Conservation (phyloP, 1,140 invertebrate genomes). For the Pygmarrhopalites habei region DNA sequence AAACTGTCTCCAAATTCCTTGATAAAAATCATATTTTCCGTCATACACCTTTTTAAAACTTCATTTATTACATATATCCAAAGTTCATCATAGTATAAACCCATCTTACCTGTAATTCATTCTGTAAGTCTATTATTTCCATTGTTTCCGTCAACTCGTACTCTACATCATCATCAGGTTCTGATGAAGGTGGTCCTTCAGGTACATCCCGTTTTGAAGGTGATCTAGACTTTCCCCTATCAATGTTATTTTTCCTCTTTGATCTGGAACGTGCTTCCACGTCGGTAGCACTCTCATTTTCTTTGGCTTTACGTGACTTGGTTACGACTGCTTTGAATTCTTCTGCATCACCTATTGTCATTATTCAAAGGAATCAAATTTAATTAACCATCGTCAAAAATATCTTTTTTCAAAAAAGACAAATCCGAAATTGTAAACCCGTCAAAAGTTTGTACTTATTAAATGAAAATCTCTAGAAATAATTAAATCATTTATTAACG, state of each 20-base stretch:
- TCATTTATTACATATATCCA: neutral
- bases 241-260: constrained; percentile 20
- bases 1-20: constrained; percentile 33
- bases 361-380: neutral
- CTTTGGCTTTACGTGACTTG: constrained; percentile 4
- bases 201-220: constrained; percentile 29
- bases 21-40: constrained; percentile 1
- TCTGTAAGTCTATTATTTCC: constrained; percentile 29
- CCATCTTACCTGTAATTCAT: constrained; percentile 11
- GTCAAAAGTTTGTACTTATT: too few species aligned
- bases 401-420: too few species aligned
- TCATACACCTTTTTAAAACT: neutral
- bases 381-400: neutral
- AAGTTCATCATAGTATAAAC: neutral
- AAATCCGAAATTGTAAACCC: too few species aligned
- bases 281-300: neutral
- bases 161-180: constrained; percentile 47
- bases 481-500: too few species aligned
- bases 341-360: constrained; percentile 3
- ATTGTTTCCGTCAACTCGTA: constrained; percentile 42
- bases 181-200: constrained; percentile 8
- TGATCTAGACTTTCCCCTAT: constrained; percentile 33
- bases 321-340: neutral
- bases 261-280: neutral
- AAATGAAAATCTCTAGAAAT: too few species aligned